phyloP scores from a whole-genome alignment of 2,888 invertebrate genomes.

The Perizoma affinitatum region DNA sequence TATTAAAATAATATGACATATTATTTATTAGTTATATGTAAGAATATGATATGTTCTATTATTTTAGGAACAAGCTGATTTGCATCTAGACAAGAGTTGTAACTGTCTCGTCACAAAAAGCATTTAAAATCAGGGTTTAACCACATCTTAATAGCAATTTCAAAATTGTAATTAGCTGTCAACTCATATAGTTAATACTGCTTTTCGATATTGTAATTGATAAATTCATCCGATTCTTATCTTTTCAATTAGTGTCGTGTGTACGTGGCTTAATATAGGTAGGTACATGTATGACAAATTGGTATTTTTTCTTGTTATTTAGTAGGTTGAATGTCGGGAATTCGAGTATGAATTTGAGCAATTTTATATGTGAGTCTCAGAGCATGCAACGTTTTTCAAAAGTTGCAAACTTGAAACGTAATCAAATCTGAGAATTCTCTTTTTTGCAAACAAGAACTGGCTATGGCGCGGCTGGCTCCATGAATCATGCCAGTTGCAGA shows the following conservation, averaged over 20 bases:
- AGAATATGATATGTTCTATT: too few relatives aligned
- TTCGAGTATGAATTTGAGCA: neutral
- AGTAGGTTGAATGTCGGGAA: conserved; percentile 19
- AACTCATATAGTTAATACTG: conserved; percentile 56
- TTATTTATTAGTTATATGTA: too few relatives aligned
- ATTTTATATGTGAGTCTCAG: neutral
- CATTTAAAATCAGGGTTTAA: too few relatives aligned
- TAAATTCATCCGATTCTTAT: conserved; percentile 66
- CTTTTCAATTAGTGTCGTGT: conserved; percentile 60
- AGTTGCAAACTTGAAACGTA: conserved; percentile 3
- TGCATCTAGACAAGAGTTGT: too few relatives aligned
- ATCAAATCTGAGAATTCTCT: neutral
- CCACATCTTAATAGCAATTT: conserved; percentile 47
- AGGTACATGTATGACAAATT: conserved; percentile 49
- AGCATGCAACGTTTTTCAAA: too few relatives aligned
- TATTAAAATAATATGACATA: too few relatives aligned
- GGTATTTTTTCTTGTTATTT: conserved; percentile 41
- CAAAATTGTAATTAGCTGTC: conserved; percentile 59
- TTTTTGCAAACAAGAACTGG: conserved; percentile 34
- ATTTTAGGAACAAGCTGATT: too few relatives aligned
- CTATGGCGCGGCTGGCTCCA: conserved; percentile 52
- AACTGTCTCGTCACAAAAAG: too few relatives aligned
- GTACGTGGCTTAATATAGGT: conserved; percentile 39
- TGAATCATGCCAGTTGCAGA: conserved; percentile 63
- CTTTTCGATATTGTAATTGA: conserved; percentile 64